Evolutionary conservation across 2,888 invertebrate species (phyloP).

Genomic region (Pristionchus entomophagus): DNA sequence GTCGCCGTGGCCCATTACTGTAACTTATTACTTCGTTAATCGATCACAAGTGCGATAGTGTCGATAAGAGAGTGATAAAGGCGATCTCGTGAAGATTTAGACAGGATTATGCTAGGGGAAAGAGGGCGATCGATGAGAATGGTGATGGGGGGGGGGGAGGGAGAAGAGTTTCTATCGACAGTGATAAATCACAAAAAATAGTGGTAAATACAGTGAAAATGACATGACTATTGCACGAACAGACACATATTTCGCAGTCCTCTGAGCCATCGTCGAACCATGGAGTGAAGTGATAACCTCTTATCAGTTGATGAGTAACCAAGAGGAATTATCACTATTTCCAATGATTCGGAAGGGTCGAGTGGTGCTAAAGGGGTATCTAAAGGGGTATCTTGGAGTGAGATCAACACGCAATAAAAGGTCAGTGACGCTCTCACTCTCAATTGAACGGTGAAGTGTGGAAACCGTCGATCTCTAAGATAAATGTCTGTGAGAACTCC

Average conservation of each 20-base stretch:
- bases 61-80: background rate
- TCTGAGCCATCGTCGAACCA: background rate
- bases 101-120: constrained; percentile 23
- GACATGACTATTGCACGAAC: background rate
- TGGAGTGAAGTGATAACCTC: background rate
- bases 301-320: background rate
- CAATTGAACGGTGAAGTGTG: background rate
- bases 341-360: background rate
- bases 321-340: background rate
- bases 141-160: background rate
- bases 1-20: constrained; percentile 49
- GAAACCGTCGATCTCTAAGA: background rate
- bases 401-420: background rate
- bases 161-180: background rate
- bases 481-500: background rate
- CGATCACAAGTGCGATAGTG: background rate
- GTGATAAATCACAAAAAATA: too few species aligned
- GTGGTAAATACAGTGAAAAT: background rate
- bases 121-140: background rate
- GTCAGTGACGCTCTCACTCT: background rate
- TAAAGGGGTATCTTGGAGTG: background rate
- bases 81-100: background rate
- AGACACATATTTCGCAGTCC: background rate
- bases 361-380: background rate
- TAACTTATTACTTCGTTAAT: background rate